Evolutionary conservation across 2,888 invertebrate genomes (phyloP).

Genomic region (Tolmerus cingulatus): DNA sequence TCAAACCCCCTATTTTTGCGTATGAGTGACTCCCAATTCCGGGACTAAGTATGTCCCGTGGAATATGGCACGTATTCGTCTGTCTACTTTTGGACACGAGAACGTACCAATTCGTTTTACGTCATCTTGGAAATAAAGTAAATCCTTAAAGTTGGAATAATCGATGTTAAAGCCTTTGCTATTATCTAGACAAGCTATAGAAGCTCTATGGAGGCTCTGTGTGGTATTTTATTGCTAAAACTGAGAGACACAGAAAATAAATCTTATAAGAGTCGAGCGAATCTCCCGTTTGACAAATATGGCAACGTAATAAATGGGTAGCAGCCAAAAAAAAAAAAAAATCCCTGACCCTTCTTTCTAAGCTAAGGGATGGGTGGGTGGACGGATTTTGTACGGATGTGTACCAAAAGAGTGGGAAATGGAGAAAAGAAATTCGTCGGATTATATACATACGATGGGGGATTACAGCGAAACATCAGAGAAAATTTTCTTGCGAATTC

Average conservation of each 20-base stretch:
- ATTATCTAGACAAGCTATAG: background rate
- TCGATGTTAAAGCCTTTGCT: background rate
- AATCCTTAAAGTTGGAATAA: background rate
- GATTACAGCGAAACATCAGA: background rate
- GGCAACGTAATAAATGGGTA: background rate
- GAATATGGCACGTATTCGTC: background rate
- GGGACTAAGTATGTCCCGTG: background rate
- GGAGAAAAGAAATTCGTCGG: background rate
- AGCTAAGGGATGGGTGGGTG: background rate
- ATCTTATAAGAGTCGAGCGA: background rate
- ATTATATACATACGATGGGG: background rate
- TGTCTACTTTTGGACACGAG: background rate
- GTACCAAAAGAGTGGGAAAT: background rate
- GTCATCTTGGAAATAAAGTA: background rate
- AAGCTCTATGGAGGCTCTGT: background rate
- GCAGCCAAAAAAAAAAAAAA: background rate
- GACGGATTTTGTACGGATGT: background rate
- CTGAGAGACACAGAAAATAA: background rate
- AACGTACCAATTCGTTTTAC: background rate
- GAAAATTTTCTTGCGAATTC: background rate
- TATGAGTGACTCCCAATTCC: background rate
- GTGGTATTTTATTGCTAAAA: background rate
- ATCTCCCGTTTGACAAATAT: background rate
- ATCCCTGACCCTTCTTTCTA: background rate
- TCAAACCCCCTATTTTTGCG: background rate